A percentile compares a stretch with the other conserved stretches of the same genome.
phyloP scores from a whole-genome alignment of 2,797 vertebrate genomes.

The Pampus argenteus region DNA sequence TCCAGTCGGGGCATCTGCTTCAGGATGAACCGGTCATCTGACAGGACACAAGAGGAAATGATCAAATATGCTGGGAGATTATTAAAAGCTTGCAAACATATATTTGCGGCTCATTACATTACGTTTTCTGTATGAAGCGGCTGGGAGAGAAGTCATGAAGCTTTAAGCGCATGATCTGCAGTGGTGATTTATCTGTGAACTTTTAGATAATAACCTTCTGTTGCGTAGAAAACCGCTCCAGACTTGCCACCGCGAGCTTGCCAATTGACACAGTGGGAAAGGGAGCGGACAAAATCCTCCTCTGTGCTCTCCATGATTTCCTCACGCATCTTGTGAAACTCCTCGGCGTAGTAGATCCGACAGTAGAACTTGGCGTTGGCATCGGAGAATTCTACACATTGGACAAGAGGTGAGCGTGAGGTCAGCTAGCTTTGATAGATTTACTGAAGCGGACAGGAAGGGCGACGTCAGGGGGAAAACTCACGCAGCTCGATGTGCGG shows the following conservation, averaged over 20 bases:
- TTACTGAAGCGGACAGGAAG: background rate
- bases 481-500: conserved; percentile 97
- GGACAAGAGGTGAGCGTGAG: background rate
- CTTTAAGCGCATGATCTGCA: background rate
- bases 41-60: conserved; percentile 21
- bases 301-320: conserved; percentile 95
- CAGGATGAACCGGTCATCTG: conserved; percentile 98
- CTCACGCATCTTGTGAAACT: conserved; percentile 97
- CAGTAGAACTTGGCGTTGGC: conserved; percentile 98
- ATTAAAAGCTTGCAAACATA: no score
- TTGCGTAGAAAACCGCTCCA: conserved; percentile 97
- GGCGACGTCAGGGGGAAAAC: conserved; percentile 61
- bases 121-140: no score
- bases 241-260: conserved; percentile 98
- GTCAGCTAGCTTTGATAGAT: background rate
- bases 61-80: background rate
- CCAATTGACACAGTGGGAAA: conserved; percentile 98
- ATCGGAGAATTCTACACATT: conserved; percentile 92
- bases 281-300: conserved; percentile 96
- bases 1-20: conserved; percentile 99
- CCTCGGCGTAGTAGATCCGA: conserved; percentile 96
- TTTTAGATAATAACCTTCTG: conserved; percentile 86
- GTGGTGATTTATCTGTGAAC: background rate
- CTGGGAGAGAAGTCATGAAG: no score
- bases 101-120: no score